A percentile compares a stretch with the other conserved stretches of the same genome.
phyloP scores from a whole-genome alignment of 2,113 vertebrate genomes.

The Aegotheles bennettii region DNA sequence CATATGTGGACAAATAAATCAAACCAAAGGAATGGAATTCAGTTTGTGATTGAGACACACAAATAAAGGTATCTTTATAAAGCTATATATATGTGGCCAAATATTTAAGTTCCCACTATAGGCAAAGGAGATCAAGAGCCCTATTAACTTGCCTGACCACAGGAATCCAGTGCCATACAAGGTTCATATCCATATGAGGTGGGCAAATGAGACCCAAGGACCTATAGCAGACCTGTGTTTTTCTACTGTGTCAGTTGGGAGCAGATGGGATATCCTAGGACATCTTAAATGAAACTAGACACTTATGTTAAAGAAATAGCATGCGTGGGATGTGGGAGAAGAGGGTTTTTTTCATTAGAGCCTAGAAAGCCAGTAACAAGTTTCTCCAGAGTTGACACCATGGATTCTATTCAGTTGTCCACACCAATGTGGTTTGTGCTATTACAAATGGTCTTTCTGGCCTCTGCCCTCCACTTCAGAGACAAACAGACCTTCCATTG shows the following conservation, averaged over 20 bases:
- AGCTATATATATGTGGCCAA: background rate
- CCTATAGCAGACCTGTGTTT: background rate
- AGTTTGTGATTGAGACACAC: background rate
- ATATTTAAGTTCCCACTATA: background rate
- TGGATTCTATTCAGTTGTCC: background rate
- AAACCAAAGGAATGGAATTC: background rate
- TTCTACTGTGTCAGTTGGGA: background rate
- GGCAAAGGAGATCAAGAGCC: background rate
- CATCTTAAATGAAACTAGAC: background rate
- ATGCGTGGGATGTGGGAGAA: background rate
- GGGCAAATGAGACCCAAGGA: background rate
- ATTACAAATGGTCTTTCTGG: background rate
- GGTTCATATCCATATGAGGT: background rate
- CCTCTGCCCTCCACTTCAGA: background rate
- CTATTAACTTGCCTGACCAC: background rate
- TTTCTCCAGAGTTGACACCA: background rate
- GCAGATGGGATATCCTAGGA: background rate
- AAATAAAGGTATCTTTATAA: background rate
- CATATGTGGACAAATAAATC: background rate
- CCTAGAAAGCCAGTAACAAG: background rate
- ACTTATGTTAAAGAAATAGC: background rate
- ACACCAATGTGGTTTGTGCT: background rate
- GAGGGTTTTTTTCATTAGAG: background rate
- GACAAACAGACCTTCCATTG: background rate
- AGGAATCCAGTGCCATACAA: background rate